Percentiles rank a stretch among this genome's conserved stretches.
phyloP scores from a whole-genome alignment of 2,888 invertebrate genomes.

The Flabesymbios commensalis region DNA sequence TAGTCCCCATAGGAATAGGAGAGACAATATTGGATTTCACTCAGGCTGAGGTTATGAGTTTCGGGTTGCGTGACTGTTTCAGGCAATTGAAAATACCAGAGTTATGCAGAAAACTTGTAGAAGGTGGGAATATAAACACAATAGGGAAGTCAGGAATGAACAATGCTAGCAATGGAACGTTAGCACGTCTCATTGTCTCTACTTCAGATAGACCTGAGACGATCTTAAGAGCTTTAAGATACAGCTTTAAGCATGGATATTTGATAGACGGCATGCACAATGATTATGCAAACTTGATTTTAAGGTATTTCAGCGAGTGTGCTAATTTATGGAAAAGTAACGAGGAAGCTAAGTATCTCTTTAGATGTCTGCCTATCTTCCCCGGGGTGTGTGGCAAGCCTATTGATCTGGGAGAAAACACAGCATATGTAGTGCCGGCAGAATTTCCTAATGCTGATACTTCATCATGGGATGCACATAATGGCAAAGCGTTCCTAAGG shows the following conservation, averaged over 20 bases:
- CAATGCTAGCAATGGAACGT: neutral
- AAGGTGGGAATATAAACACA: constrained; percentile 15
- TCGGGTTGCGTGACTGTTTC: constrained; percentile 27
- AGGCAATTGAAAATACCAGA: constrained; percentile 35
- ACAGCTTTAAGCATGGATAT: neutral
- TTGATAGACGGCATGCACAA: constrained; percentile 8
- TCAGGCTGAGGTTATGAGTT: constrained; percentile 32
- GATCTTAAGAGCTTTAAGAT: constrained; percentile 25
- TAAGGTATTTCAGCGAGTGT: constrained; percentile 38
- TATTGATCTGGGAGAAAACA: constrained; percentile 23
- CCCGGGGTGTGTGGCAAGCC: constrained; percentile 31
- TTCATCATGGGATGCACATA: constrained; percentile 30
- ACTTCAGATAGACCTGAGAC: constrained; percentile 30
- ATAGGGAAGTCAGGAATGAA: neutral
- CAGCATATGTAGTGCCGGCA: constrained; percentile 30
- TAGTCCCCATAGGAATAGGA: constrained; percentile 33
- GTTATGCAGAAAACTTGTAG: constrained; percentile 29
- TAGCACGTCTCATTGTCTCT: constrained; percentile 29
- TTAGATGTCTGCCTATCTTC: constrained; percentile 33
- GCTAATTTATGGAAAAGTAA: constrained; percentile 25
- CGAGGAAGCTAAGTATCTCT: constrained; percentile 6
- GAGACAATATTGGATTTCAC: constrained; percentile 37
- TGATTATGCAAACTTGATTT: constrained; percentile 35
- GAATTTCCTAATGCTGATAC: constrained; percentile 36
- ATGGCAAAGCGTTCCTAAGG: constrained; percentile 31